phyloP scores from a whole-genome alignment of 2,113 vertebrate genomes.

The Ailuropoda melanoleuca region DNA sequence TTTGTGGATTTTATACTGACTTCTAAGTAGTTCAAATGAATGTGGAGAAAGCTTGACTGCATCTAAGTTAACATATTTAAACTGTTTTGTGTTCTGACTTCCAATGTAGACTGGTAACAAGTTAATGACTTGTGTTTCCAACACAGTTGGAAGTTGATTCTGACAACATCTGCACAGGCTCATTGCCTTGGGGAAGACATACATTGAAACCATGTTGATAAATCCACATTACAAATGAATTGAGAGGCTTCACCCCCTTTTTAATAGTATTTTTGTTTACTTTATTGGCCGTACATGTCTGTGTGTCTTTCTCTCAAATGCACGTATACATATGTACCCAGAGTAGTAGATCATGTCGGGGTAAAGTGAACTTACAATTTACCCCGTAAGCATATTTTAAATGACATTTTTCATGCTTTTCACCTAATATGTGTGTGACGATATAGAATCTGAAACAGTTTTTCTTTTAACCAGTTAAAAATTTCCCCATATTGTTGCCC shows the following conservation, averaged over 20 bases:
- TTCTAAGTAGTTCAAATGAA: constrained; percentile 38
- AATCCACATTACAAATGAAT: constrained; percentile 26
- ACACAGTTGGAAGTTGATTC: constrained; percentile 59
- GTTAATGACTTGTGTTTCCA: constrained; percentile 74
- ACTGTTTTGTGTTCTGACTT: constrained; percentile 56
- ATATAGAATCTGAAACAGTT: constrained; percentile 18
- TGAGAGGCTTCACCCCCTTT: not conserved
- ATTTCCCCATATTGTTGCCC: not conserved
- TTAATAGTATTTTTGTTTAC: not conserved
- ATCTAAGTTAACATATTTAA: constrained; percentile 52
- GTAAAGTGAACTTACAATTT: not conserved
- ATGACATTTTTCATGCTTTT: constrained; percentile 49
- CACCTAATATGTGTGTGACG: constrained; percentile 9
- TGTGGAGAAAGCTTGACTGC: not conserved
- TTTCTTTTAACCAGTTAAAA: constrained; percentile 41
- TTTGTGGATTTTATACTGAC: constrained; percentile 25
- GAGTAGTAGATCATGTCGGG: not conserved
- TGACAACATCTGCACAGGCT: constrained; percentile 50
- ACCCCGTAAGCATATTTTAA: constrained; percentile 5
- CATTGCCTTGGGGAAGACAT: constrained; percentile 63
- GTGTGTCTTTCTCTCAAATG: not conserved
- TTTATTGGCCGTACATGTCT: not conserved
- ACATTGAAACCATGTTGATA: constrained; percentile 38
- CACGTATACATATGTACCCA: not conserved
- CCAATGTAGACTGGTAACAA: constrained; percentile 49